A percentile compares a stretch with the other conserved stretches of the same genome.
Evolutionary conservation across 2,888 invertebrate species (phyloP).

Genomic region (Lycaena phlaeas): DNA sequence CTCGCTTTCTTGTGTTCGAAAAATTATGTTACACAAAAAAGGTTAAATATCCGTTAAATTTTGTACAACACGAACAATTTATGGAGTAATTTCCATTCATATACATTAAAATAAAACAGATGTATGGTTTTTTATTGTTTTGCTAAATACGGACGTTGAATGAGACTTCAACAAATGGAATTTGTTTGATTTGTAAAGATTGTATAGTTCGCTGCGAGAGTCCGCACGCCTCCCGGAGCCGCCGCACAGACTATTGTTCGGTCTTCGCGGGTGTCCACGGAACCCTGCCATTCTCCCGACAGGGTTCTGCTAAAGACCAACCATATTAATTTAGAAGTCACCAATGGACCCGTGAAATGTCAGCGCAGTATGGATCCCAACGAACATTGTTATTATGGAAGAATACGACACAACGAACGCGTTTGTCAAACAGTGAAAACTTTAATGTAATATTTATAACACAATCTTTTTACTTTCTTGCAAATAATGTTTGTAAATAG

Average conservation of each 20-base stretch:
- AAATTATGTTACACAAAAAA: too few species aligned
- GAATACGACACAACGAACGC: too few species aligned
- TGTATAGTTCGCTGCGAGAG: slow-evolving; percentile 46
- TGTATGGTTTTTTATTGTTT: slow-evolving; percentile 5
- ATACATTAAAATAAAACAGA: slow-evolving; percentile 3
- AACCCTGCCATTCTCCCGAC: slow-evolving; percentile 62
- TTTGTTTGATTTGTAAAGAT: slow-evolving; percentile 69
- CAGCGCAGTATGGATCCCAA: slow-evolving; percentile 40
- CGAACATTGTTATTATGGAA: slow-evolving; percentile 34
- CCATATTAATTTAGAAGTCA: slow-evolving; percentile 55
- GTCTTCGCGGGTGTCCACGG: slow-evolving; percentile 57
- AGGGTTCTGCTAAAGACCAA: slow-evolving; percentile 63
- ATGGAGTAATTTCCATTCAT: neutral
- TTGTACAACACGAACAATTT: too few species aligned
- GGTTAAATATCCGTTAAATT: too few species aligned
- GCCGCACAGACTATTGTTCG: slow-evolving; percentile 48
- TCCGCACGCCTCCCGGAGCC: slow-evolving; percentile 38
- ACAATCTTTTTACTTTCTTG: too few species aligned
- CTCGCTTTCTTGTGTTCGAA: too few species aligned
- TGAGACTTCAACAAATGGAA: slow-evolving; percentile 56
- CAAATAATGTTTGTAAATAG: too few species aligned
- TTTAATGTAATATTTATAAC: too few species aligned
- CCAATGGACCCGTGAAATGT: slow-evolving; percentile 43
- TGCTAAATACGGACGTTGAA: slow-evolving; percentile 13
- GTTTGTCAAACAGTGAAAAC: too few species aligned